Conservation (phyloP, 1,140 invertebrate species). For the Cotesia glomerata region DNA sequence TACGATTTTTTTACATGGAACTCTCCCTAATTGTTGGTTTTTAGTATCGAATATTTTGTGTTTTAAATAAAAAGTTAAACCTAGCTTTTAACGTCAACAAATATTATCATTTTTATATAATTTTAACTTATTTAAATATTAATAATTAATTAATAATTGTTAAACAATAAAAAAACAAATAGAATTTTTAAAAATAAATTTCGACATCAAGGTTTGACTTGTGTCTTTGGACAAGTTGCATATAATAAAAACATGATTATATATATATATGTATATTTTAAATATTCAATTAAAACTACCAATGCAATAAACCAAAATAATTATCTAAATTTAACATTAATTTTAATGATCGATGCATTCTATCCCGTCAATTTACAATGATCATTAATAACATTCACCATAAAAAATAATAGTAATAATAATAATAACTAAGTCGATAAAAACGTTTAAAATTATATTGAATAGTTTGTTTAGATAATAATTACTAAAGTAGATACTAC, state of each 20-base stretch:
- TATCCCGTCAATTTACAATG: no score
- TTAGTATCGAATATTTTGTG: not conserved
- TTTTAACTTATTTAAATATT: not conserved
- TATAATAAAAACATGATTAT: constrained; percentile 35
- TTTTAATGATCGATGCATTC: no score
- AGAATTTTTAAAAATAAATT: not conserved
- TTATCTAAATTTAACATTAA: no score
- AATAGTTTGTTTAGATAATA: no score
- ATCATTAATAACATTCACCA: no score
- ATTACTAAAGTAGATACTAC: no score
- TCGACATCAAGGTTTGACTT: not conserved
- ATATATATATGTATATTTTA: no score
- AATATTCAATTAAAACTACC: no score
- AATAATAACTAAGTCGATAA: no score
- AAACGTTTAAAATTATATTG: no score
- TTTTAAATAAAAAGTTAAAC: not conserved
- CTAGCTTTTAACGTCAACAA: not conserved
- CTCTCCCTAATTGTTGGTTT: constrained; percentile 47
- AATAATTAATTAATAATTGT: not conserved
- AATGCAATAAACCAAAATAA: no score
- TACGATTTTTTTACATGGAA: constrained; percentile 40
- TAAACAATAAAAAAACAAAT: not conserved
- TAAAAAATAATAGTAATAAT: no score
- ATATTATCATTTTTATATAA: not conserved
- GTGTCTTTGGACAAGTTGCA: constrained; percentile 41